A percentile compares a stretch with the other conserved stretches of the same genome.
Evolutionary conservation across 1,140 invertebrate species (phyloP).

Genomic region (Tetraneura akinire): DNA sequence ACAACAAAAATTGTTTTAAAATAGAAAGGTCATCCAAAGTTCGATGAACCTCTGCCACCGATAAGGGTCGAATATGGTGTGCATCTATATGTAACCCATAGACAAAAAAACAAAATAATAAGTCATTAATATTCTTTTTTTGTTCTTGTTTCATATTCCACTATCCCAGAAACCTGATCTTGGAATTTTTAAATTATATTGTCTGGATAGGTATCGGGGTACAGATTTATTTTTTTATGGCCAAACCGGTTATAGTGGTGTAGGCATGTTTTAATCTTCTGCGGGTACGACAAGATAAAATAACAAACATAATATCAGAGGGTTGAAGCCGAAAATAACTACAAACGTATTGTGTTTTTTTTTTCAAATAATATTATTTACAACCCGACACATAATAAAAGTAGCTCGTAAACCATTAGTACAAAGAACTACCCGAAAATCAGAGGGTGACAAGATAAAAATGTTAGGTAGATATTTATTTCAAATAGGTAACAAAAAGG

Average conservation of each 20-base stretch:
- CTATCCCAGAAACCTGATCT: slow-evolving; percentile 42
- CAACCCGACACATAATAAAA: slow-evolving; percentile 1
- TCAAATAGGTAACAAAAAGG: background rate
- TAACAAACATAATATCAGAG: slow-evolving; percentile 1
- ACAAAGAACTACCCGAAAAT: background rate
- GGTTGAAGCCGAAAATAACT: slow-evolving; percentile 24
- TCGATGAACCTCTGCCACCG: slow-evolving; percentile 31
- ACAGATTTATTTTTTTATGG: slow-evolving; percentile 31
- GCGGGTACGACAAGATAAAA: background rate
- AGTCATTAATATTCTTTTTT: slow-evolving; percentile 41
- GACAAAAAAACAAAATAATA: slow-evolving; percentile 1
- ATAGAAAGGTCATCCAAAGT: slow-evolving; percentile 9
- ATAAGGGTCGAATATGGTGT: slow-evolving; percentile 36
- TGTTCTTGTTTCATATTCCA: slow-evolving; percentile 9
- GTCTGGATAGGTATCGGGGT: slow-evolving; percentile 5
- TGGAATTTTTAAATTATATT: slow-evolving; percentile 50
- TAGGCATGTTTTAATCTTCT: background rate
- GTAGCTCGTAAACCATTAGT: background rate
- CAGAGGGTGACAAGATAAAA: background rate
- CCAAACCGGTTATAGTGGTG: slow-evolving; percentile 33
- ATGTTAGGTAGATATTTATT: background rate
- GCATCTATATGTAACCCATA: background rate
- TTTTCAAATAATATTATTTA: slow-evolving; percentile 8
- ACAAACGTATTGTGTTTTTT: background rate
- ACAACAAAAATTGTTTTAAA: no score